Evolutionary conservation across 1,140 invertebrate genomes (phyloP).

Genomic region (Pogonus chalceus): DNA sequence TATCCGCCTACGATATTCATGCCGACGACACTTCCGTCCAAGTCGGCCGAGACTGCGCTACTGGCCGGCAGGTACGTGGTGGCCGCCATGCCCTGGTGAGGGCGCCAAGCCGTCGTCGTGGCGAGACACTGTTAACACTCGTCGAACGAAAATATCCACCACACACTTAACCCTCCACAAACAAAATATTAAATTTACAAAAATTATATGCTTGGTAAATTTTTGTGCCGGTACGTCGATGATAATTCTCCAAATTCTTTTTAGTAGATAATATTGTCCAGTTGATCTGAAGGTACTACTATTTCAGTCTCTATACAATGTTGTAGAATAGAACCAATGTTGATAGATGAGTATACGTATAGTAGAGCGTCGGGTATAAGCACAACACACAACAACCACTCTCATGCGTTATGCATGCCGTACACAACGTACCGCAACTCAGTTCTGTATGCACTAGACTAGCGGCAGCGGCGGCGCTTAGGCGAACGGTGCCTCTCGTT

Average conservation of each 20-base stretch:
- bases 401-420: slow-evolving; percentile 16
- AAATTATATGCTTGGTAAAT: no score
- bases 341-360: background rate
- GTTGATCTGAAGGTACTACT: no score
- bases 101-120: slow-evolving; percentile 46
- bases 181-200: no score
- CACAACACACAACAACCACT: slow-evolving; percentile 16
- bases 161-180: no score
- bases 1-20: slow-evolving; percentile 60
- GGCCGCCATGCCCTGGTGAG: slow-evolving; percentile 64
- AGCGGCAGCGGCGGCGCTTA: slow-evolving; percentile 32
- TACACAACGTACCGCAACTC: slow-evolving; percentile 10
- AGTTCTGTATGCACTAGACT: slow-evolving; percentile 8
- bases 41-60: slow-evolving; percentile 57
- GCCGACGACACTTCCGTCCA: slow-evolving; percentile 67
- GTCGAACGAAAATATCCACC: slow-evolving; percentile 28
- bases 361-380: background rate
- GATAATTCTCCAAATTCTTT: background rate
- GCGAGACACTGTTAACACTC: slow-evolving; percentile 44
- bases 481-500: slow-evolving; percentile 20
- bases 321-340: no score
- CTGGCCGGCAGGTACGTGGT: slow-evolving; percentile 76
- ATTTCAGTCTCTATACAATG: no score
- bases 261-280: background rate
- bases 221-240: no score